These are phyloP conservation scores for Enoplosus armatus DNA, from an alignment of 2,797 vertebrate species.

Conservation along the genomic window DNA sequence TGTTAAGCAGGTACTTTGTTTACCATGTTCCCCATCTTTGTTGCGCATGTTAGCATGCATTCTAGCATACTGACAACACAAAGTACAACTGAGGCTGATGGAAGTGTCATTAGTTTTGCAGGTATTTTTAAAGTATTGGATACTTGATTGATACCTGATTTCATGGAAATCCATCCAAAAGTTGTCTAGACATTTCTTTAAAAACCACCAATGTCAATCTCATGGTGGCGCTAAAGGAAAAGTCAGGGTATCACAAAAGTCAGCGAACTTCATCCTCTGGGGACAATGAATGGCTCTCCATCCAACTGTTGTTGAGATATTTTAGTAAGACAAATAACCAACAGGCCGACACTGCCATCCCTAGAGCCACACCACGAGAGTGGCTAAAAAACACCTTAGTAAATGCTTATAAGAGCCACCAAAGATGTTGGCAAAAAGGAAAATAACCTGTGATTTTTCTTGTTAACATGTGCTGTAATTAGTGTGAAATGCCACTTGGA, in stretches of 20 bases:
- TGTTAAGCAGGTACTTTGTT: background rate
- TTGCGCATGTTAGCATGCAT: too few species aligned
- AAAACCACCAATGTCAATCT: background rate
- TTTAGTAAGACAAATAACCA: background rate
- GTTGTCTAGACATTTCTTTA: background rate
- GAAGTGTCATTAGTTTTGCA: too few species aligned
- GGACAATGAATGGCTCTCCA: background rate
- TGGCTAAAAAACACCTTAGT: background rate
- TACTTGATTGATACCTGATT: too few species aligned
- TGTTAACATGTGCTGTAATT: conserved; percentile 1
- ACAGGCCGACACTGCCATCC: background rate
- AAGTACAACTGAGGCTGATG: background rate
- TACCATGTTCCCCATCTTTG: background rate
- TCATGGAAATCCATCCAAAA: too few species aligned
- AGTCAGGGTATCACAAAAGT: background rate
- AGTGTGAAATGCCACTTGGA: background rate
- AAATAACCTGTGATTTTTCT: background rate
- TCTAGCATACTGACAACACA: background rate
- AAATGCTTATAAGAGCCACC: background rate
- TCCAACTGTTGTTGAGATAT: background rate
- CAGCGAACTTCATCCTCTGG: background rate
- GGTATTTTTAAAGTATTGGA: too few species aligned
- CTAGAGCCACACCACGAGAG: background rate
- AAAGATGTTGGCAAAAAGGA: background rate
- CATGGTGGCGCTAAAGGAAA: background rate